Conservation (phyloP, 2,113 vertebrate species). For the Ailurus styani region DNA sequence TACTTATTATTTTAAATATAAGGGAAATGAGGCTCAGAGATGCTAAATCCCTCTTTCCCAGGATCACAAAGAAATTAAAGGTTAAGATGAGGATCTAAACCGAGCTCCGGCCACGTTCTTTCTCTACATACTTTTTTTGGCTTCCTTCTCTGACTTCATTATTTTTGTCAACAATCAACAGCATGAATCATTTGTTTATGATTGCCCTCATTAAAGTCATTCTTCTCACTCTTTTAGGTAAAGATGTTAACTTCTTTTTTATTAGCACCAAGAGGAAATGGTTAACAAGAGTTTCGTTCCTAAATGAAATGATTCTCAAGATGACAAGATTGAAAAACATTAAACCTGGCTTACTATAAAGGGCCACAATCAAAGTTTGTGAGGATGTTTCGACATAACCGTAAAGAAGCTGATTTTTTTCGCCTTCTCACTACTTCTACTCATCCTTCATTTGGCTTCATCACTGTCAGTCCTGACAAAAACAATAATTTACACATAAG, state of each 20-base stretch:
- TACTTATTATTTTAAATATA: neutral
- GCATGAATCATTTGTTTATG: neutral
- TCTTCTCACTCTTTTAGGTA: neutral
- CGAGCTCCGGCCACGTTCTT: neutral
- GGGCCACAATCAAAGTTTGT: neutral
- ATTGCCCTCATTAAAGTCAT: neutral
- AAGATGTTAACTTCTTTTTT: neutral
- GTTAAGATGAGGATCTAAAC: neutral
- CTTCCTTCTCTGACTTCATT: neutral
- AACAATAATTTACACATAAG: neutral
- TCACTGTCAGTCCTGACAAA: neutral
- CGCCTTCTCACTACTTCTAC: neutral
- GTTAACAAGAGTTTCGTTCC: neutral
- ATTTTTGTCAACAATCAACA: neutral
- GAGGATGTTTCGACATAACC: neutral
- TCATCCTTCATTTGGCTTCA: neutral
- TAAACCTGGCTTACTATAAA: neutral
- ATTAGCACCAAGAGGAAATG: neutral
- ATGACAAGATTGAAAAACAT: neutral
- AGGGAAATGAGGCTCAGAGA: neutral
- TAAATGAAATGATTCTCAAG: slow-evolving; percentile 24
- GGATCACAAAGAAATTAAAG: neutral
- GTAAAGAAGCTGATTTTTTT: neutral
- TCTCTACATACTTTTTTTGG: neutral
- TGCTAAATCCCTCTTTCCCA: neutral